Percentiles rank a stretch among this genome's conserved stretches.
Conservation (phyloP, 2,888 invertebrate genomes). For the Choreutis nemorana region DNA sequence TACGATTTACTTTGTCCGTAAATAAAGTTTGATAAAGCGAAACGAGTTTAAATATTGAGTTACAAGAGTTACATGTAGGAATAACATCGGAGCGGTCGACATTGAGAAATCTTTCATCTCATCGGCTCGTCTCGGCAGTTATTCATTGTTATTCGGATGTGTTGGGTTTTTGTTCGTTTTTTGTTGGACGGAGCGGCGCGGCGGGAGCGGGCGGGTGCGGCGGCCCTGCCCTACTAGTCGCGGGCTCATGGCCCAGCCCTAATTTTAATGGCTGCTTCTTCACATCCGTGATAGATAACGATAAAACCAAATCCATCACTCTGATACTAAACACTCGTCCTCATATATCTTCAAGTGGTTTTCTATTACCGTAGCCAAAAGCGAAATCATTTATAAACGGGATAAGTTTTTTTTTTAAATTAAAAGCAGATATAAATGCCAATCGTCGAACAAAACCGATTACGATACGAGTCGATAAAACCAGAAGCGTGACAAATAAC, state of each 20-base stretch:
- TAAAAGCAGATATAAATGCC: no score
- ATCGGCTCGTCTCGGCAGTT: constrained; percentile 48
- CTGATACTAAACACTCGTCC: no score
- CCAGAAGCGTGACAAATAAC: constrained; percentile 48
- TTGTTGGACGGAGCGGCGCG: constrained; percentile 33
- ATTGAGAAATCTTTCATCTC: constrained; percentile 59
- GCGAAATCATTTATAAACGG: no score
- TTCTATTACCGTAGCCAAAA: no score
- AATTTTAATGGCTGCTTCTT: constrained; percentile 64
- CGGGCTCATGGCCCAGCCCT: constrained; percentile 59
- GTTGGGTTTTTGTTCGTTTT: constrained; percentile 28
- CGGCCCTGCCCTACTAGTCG: constrained; percentile 58
- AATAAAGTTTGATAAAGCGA: no score
- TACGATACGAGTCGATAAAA: no score
- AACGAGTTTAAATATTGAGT: constrained; percentile 43
- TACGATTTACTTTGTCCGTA: no score
- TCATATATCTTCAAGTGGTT: no score
- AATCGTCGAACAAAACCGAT: no score
- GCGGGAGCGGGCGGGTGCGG: constrained; percentile 40
- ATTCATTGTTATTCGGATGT: constrained; percentile 37
- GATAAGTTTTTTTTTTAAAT: no score
- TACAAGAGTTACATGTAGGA: constrained; percentile 52
- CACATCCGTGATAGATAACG: constrained; percentile 51
- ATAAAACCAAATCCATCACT: no score
- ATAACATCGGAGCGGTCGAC: constrained; percentile 48